Evolutionary conservation across 2,113 vertebrate species (phyloP).

Genomic region (Oceanodroma tethys): DNA sequence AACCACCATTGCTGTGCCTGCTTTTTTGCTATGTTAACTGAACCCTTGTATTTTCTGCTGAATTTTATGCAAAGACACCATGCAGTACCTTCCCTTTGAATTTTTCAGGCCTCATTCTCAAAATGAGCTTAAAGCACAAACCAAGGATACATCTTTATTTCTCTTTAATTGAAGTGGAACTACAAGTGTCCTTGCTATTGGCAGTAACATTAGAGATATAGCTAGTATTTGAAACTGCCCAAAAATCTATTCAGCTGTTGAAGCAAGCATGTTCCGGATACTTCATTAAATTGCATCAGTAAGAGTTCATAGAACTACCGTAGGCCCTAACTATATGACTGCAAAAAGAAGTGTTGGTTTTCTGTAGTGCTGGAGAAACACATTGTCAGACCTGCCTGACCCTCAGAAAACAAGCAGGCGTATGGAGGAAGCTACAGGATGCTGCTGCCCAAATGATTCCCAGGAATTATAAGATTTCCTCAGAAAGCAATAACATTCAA

Average conservation of each 20-base stretch:
- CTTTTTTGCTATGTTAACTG: background rate
- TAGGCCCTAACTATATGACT: accelerated
- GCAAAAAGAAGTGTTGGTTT: background rate
- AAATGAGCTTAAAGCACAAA: background rate
- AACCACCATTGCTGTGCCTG: background rate
- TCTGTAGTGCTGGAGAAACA: background rate
- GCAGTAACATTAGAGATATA: background rate
- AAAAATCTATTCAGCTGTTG: background rate
- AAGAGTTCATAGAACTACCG: background rate
- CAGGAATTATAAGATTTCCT: background rate
- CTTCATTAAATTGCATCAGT: background rate
- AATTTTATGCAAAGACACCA: background rate
- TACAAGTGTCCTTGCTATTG: background rate
- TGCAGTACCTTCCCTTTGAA: background rate
- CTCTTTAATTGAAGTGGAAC: background rate
- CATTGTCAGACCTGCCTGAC: background rate
- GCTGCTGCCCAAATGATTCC: background rate
- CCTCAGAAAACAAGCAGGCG: background rate
- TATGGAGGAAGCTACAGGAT: background rate
- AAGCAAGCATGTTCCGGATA: background rate
- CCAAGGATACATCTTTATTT: background rate
- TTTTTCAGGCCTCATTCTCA: background rate
- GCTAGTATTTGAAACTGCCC: background rate
- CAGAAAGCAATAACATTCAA: background rate
- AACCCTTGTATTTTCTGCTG: background rate